Conservation (phyloP, 2,888 invertebrate species). For the Andrena camellia region DNA sequence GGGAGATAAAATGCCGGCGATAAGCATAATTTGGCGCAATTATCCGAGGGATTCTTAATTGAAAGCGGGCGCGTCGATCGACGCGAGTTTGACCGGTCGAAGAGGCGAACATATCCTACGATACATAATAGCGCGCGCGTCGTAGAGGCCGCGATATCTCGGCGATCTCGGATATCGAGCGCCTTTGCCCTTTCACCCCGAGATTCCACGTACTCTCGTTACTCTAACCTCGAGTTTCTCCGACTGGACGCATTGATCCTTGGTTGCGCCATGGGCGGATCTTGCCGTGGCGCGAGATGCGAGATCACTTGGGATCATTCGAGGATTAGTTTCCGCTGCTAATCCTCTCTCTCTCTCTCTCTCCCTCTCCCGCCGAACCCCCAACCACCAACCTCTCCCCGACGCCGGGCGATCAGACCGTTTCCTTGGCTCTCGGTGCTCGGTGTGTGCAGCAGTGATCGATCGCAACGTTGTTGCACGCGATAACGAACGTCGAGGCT, state of each 20-base stretch:
- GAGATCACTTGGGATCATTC: slow-evolving; percentile 50
- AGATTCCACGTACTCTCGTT: slow-evolving; percentile 56
- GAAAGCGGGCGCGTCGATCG: slow-evolving; percentile 12
- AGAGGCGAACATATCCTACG: not conserved
- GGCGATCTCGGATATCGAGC: slow-evolving; percentile 40
- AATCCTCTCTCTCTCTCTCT: slow-evolving; percentile 21
- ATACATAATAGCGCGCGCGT: not conserved
- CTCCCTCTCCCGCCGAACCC: not conserved
- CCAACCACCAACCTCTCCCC: too few relatives aligned
- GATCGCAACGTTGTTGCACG: slow-evolving; percentile 12
- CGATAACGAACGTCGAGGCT: slow-evolving; percentile 11
- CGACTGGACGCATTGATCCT: slow-evolving; percentile 58
- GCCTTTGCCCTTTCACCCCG: slow-evolving; percentile 47
- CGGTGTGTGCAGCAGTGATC: not conserved
- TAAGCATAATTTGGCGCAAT: slow-evolving; percentile 2
- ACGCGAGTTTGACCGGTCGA: not conserved
- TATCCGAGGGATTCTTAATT: not conserved
- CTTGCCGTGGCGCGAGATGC: slow-evolving; percentile 39
- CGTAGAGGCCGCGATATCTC: slow-evolving; percentile 19
- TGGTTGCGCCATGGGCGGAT: slow-evolving; percentile 54
- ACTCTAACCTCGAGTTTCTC: slow-evolving; percentile 43
- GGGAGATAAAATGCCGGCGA: slow-evolving; percentile 8
- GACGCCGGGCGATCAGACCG: too few relatives aligned
- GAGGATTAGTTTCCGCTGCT: slow-evolving; percentile 33
- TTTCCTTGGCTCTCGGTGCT: not conserved